Evolutionary conservation across 2,113 vertebrate genomes (phyloP), one percentile per base, ranked within the genome.

Genomic region (Petromus typicus): DNA sequence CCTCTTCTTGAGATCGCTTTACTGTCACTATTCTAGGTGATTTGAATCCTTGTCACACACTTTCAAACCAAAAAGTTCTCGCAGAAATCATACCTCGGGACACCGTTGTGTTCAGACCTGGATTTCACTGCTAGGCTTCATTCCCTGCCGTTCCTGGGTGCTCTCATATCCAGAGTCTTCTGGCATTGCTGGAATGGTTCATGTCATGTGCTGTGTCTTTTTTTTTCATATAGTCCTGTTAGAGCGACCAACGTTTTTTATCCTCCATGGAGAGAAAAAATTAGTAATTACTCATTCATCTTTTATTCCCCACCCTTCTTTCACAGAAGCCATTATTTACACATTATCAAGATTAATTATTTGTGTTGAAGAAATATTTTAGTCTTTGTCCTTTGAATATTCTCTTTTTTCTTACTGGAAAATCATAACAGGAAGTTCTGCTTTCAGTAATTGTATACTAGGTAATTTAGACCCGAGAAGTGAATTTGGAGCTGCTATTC

Each of bases 351-450:
- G 5, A 11, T 71, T 83, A 54, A 48, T 57, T 43, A 59, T 89
- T 85, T 61, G 14, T 95, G 27, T 14, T 57, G 43, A 83, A 90
- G 32, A 69, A 54, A 63, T 20, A 57, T 78, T 78, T 34, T 86
- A 9, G 5, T 30, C 83, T 87, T n/a, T 92, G 66, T 32, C 45
- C 27, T 43, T 78, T 20, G 1, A 23, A 57, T 76, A 14, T 4
- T 71, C n/a, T 71, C 59, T 64, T 84, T 88, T 91, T 14, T 71
- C 78, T 93, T 23, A 80, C 37, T 84, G n/a, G 22, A 91, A 96
- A 43, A 12, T 34, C 37, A 2, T 45, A 48, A 66, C 67, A 64
- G 23, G 34, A 11, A 79, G 12, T 79, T 63, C 34, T 85, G 7
- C 4, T 78, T 84, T 32, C 40, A 84, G 2, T n/a, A 83, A 93